These are phyloP conservation scores for Gymnobelideus leadbeateri DNA, from an alignment of 2,113 vertebrate genomes.

Conservation along the genomic window DNA sequence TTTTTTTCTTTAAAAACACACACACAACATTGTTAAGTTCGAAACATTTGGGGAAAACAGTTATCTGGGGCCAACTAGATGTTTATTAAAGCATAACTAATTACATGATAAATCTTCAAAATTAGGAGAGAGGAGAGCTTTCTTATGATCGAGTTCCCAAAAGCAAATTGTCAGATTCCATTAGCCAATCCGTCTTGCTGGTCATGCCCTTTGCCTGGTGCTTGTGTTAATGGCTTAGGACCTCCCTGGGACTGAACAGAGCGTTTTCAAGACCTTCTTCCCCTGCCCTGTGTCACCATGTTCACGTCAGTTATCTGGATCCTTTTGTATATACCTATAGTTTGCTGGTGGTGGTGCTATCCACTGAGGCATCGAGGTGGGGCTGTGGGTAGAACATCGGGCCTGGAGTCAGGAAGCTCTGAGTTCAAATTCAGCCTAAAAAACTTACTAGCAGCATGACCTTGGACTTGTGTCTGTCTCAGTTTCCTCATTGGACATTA, in stretches of 20 bases:
- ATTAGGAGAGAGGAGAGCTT: constrained; percentile 78
- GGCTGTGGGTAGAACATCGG: background rate
- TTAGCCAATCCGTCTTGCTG: background rate
- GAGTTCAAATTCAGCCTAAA: background rate
- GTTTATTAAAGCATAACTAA: constrained; percentile 82
- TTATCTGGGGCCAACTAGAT: constrained; percentile 77
- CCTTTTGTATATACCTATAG: constrained; percentile 22
- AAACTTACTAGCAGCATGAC: background rate
- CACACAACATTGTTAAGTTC: constrained; percentile 81
- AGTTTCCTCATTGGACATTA: background rate
- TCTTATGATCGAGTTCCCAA: constrained; percentile 76
- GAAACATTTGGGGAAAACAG: constrained; percentile 81
- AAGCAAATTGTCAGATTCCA: constrained; percentile 67
- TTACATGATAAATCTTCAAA: constrained; percentile 83
- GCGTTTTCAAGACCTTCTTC: constrained; percentile 73
- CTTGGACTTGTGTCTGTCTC: background rate
- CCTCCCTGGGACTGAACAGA: constrained; percentile 73
- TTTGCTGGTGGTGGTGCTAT: constrained; percentile 30
- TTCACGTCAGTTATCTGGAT: constrained; percentile 55
- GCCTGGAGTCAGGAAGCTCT: background rate
- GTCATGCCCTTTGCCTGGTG: constrained; percentile 16
- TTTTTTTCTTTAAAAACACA: constrained; percentile 84
- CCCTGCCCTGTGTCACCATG: constrained; percentile 49
- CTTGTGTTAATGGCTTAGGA: constrained; percentile 74
- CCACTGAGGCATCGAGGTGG: background rate